Base-by-base conservation (phyloP, 2,113 vertebrate genomes). In the Copsychus sechellarum region DNA sequence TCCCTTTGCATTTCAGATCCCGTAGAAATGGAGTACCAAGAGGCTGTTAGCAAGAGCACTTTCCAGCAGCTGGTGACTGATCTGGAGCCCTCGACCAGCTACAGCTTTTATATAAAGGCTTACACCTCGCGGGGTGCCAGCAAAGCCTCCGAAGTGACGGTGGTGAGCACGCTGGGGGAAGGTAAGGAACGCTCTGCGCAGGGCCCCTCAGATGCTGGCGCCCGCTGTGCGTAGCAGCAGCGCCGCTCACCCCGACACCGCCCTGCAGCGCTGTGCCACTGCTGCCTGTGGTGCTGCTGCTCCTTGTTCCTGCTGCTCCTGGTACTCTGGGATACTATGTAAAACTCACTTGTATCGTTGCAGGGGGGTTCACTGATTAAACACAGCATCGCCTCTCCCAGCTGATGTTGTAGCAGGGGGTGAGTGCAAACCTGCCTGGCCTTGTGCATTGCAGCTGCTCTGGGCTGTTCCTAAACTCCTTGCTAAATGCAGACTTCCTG, bases 61-160 rank as follows among this genome's bases (percentile, higher is more conserved):
- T 98, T 99, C 70, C 99, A 99, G 97, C 99, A 99, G 95, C 97
- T 99, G 26, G 98, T 99, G 94, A 98, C 98, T 42, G 99, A 99
- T 95, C 98, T 99, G 57, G 99, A 99, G 96, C 98, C 99, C 54
- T 99, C 99, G 14, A 99, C 99, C 8, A 98, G 98, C 96, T 99
- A 99, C 92, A 99, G 98, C 93, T 99, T 99, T 98, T 99, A 99
- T 26, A 98, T 99, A 79, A 99, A 99, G 96, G 99, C 99, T 81
- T 99, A 99, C 96, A 99, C 99, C 0, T 99, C 99, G 10, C 98
- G 98, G 5, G 99, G 99, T 67, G 99, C 99, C 96, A 99, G 99
- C 97, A 99, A 99, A 87, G 98, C 99, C 67, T 99, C 99, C 0
- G 98, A 98, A 77, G 97, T 96, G 5, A 98, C 98, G 28, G 97